Percentiles rank a stretch among this genome's conserved stretches.
Evolutionary conservation across 2,888 invertebrate species (phyloP).

Genomic region (Amaurobius ferox): DNA sequence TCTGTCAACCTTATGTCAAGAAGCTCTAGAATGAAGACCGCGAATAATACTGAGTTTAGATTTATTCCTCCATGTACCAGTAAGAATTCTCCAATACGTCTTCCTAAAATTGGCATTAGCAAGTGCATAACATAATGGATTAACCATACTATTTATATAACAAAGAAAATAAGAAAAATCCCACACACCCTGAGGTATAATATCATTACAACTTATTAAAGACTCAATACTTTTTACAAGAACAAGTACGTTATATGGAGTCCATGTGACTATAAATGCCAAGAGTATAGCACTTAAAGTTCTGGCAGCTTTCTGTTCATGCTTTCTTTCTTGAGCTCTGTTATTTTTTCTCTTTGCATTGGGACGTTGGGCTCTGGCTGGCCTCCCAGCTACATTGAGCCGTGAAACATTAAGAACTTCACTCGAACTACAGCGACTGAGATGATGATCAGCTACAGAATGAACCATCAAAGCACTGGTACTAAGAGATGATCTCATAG

Average conservation of each 20-base stretch:
- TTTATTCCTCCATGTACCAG: slow-evolving; percentile 95
- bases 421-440: slow-evolving; percentile 46
- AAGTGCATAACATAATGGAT: slow-evolving; percentile 98
- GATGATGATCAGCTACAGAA: slow-evolving; percentile 8
- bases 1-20: slow-evolving; percentile 61
- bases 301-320: slow-evolving; percentile 98
- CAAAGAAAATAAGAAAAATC: slow-evolving; percentile 98
- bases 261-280: slow-evolving; percentile 99
- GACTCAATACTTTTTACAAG: slow-evolving; percentile 86
- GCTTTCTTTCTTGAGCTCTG: slow-evolving; percentile 94
- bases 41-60: slow-evolving; percentile 88
- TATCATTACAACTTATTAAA: slow-evolving; percentile 83
- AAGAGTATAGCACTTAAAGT: slow-evolving; percentile 96
- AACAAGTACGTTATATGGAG: slow-evolving; percentile 96
- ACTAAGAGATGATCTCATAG: slow-evolving; percentile 48
- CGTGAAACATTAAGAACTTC: slow-evolving; percentile 73
- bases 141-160: slow-evolving; percentile 99
- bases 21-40: slow-evolving; percentile 58
- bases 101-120: slow-evolving; percentile 98
- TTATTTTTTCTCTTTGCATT: slow-evolving; percentile 85
- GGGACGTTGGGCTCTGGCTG: slow-evolving; percentile 33
- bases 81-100: slow-evolving; percentile 95
- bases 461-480: slow-evolving; percentile 48
- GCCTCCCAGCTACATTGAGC: slow-evolving; percentile 83
- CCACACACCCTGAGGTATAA: slow-evolving; percentile 93